Evolutionary conservation across 2,888 invertebrate species (phyloP).

Genomic region (Rhagonycha lutea): DNA sequence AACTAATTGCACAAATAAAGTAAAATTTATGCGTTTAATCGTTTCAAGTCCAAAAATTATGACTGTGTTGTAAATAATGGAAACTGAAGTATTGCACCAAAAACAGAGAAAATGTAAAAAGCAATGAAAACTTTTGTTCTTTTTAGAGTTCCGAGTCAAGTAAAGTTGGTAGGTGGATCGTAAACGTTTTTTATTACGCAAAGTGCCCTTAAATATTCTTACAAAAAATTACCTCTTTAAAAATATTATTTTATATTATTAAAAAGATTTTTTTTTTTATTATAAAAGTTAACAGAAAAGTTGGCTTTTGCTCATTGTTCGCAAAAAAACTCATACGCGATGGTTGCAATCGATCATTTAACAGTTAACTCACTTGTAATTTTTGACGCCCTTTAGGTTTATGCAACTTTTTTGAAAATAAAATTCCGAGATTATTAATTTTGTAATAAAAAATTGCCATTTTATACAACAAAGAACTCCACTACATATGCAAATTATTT

Average conservation of each 20-base stretch:
- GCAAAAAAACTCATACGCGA: not conserved
- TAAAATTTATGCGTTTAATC: slow-evolving; percentile 9
- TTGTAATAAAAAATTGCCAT: not conserved
- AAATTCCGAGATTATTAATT: not conserved
- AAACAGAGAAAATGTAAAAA: slow-evolving; percentile 12
- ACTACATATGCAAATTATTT: not conserved
- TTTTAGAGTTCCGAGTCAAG: not conserved
- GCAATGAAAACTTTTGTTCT: slow-evolving; percentile 23
- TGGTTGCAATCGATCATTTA: not conserved
- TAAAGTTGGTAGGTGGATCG: slow-evolving; percentile 18
- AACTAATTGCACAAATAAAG: not conserved
- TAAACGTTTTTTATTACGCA: slow-evolving; percentile 22
- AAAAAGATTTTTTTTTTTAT: not conserved
- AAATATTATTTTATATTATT: not conserved
- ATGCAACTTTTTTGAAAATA: not conserved
- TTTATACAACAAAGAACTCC: not conserved
- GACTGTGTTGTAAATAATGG: slow-evolving; percentile 11
- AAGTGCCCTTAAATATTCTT: slow-evolving; percentile 15
- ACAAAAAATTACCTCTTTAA: not conserved
- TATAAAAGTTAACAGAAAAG: not conserved
- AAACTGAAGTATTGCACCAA: not conserved
- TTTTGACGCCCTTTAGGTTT: not conserved
- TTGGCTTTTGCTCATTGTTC: not conserved
- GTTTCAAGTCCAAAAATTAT: slow-evolving; percentile 8
- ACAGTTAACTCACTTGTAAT: not conserved